phyloP scores from a whole-genome alignment of 2,888 invertebrate species.

The Lepidocyrtoides sp. region DNA sequence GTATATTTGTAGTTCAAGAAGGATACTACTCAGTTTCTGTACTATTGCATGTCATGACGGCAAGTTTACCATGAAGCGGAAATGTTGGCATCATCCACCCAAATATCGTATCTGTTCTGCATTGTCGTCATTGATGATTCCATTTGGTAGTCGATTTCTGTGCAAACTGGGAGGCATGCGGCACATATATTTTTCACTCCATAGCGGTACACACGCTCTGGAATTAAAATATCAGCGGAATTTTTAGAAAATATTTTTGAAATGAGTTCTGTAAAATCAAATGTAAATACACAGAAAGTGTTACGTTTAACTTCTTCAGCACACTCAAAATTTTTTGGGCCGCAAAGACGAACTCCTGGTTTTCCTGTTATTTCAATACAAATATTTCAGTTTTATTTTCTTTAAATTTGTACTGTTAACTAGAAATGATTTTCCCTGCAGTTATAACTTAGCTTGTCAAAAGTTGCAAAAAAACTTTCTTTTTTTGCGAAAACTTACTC shows the following conservation, averaged over 20 bases:
- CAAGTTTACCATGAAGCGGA: constrained; percentile 73
- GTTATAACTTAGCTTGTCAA: too few relatives aligned
- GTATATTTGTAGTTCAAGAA: not conserved
- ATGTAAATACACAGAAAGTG: too few relatives aligned
- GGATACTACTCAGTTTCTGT: not conserved
- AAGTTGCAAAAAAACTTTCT: too few relatives aligned
- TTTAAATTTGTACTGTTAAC: not conserved
- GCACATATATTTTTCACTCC: constrained; percentile 73
- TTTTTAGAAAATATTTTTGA: too few relatives aligned
- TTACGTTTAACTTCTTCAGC: constrained; percentile 78
- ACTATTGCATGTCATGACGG: not conserved
- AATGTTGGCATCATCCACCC: constrained; percentile 75
- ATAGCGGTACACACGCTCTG: constrained; percentile 66
- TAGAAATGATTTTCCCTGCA: not conserved
- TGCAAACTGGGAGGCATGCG: constrained; percentile 75
- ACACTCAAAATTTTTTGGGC: constrained; percentile 81
- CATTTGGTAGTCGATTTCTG: constrained; percentile 75
- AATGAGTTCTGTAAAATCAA: too few relatives aligned
- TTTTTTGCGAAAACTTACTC: constrained; percentile 62
- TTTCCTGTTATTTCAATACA: not conserved
- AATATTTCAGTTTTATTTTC: not conserved
- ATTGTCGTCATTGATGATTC: constrained; percentile 75
- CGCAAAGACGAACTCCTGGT: constrained; percentile 79
- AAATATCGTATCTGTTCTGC: constrained; percentile 66
- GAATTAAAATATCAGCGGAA: not conserved